These are phyloP conservation scores for Tribolium castaneum DNA, from an alignment of 1,140 invertebrate species.

Conservation along the genomic window DNA sequence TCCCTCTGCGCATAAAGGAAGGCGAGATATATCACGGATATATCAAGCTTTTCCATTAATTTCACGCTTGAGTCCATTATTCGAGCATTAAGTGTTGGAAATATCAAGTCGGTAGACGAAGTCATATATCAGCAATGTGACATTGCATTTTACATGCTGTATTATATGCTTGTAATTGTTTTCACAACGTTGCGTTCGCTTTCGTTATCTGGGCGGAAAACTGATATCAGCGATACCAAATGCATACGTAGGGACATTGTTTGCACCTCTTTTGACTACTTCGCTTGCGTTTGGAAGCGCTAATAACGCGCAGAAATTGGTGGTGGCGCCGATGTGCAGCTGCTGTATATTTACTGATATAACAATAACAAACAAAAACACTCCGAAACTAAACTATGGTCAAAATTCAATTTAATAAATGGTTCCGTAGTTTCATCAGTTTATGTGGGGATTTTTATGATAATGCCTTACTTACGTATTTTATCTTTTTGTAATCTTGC, in stretches of 20 bases:
- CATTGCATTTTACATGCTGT: constrained; percentile 42
- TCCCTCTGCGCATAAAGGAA: constrained; percentile 15
- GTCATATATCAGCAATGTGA: constrained; percentile 37
- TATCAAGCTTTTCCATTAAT: constrained; percentile 34
- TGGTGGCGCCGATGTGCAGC: not conserved
- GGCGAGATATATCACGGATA: constrained; percentile 17
- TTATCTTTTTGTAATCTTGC: too few relatives aligned
- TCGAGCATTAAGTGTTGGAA: constrained; percentile 39
- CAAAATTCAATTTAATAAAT: too few relatives aligned
- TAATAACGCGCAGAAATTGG: constrained; percentile 7
- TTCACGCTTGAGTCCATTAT: constrained; percentile 32
- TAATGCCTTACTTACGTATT: too few relatives aligned
- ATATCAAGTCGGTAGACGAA: constrained; percentile 35
- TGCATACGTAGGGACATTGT: constrained; percentile 30
- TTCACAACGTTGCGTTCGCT: constrained; percentile 38
- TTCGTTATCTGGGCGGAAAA: constrained; percentile 41
- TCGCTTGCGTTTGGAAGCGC: not conserved
- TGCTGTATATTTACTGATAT: too few relatives aligned
- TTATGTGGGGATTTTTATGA: too few relatives aligned
- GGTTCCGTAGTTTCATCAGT: too few relatives aligned
- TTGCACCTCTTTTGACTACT: constrained; percentile 21
- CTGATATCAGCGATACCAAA: constrained; percentile 40
- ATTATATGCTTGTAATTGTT: constrained; percentile 39
- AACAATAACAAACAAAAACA: too few relatives aligned
- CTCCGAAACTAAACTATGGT: too few relatives aligned